Conservation (phyloP, 2,113 vertebrate species). For the Todiramphus saurophagus region DNA sequence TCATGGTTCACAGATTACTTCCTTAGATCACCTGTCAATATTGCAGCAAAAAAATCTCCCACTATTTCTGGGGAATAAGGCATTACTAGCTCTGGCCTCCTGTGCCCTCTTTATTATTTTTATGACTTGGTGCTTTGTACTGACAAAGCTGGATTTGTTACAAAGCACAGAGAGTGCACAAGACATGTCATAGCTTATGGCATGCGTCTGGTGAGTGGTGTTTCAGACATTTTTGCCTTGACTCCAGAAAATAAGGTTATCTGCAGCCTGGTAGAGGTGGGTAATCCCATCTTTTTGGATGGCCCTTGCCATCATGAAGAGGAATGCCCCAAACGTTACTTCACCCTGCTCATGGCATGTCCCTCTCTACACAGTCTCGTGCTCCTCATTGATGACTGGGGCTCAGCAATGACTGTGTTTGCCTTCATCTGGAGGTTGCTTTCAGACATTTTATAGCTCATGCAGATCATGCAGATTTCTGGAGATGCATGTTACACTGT, state of each 20-base stretch:
- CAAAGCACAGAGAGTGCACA: not conserved
- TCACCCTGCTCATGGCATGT: not conserved
- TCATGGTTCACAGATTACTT: not conserved
- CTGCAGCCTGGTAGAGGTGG: not conserved
- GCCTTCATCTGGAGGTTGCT: not conserved
- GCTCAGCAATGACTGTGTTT: not conserved
- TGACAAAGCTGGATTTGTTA: not conserved
- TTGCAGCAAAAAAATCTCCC: not conserved
- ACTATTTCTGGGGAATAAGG: not conserved
- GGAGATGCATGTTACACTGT: fast-evolving
- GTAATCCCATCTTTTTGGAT: not conserved
- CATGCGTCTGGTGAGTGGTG: not conserved
- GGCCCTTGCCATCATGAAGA: fast-evolving
- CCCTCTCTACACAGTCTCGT: not conserved
- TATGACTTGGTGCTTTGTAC: not conserved
- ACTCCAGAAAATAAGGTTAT: not conserved
- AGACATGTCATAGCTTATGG: not conserved
- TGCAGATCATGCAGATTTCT: not conserved
- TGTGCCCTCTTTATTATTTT: not conserved
- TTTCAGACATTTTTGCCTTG: not conserved
- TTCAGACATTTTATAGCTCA: not conserved
- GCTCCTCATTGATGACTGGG: not conserved
- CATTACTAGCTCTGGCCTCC: not conserved
- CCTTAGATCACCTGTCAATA: not conserved
- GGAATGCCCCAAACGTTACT: not conserved